phyloP scores from a whole-genome alignment of 2,888 invertebrate genomes.

The Pseudococcus longispinus region DNA sequence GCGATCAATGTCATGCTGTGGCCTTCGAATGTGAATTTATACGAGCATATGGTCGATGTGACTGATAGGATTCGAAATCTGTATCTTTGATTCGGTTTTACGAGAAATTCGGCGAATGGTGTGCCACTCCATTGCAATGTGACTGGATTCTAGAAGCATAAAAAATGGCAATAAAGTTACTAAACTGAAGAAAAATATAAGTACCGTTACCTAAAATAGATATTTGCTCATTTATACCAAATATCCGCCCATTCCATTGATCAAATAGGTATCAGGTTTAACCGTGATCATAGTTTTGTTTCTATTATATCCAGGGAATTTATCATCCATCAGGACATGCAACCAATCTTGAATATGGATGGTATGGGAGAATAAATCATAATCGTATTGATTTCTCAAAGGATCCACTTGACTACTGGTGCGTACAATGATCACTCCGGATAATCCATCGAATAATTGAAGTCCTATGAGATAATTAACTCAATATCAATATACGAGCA shows the following conservation, averaged over 20 bases:
- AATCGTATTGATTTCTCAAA: constrained; percentile 62
- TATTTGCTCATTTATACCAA: constrained; percentile 59
- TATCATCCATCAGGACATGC: constrained; percentile 61
- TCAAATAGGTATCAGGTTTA: constrained; percentile 62
- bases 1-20: constrained; percentile 67
- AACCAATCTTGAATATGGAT: constrained; percentile 68
- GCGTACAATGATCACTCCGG: background rate
- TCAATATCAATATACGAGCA: too few relatives aligned
- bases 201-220: too few relatives aligned
- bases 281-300: constrained; percentile 62
- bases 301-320: constrained; percentile 64
- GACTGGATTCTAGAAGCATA: too few relatives aligned
- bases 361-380: constrained; percentile 67
- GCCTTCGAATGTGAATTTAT: constrained; percentile 65
- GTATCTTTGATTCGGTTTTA: constrained; percentile 66
- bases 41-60: constrained; percentile 67
- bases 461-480: background rate
- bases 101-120: constrained; percentile 60
- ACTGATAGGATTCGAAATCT: constrained; percentile 68
- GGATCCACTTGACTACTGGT: constrained; percentile 59
- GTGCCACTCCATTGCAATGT: constrained; percentile 45
- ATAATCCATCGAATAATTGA: background rate
- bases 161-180: background rate
- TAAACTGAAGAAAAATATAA: background rate
- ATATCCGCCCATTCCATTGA: constrained; percentile 62